Evolutionary conservation across 2,888 invertebrate species (phyloP).

Genomic region (Parnassius apollo): DNA sequence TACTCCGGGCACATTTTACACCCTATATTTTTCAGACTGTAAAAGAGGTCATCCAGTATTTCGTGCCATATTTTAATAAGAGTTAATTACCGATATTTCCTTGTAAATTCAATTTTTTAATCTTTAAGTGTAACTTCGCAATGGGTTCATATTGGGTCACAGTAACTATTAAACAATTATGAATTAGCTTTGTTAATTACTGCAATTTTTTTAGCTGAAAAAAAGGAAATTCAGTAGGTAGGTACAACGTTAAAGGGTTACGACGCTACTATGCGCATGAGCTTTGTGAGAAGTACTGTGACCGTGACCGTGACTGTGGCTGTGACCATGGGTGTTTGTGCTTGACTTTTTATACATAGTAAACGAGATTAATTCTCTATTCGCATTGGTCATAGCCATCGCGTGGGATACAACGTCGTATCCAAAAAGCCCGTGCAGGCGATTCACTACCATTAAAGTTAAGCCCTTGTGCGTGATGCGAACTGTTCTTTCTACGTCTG

Average conservation of each 20-base stretch:
- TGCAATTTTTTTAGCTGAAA: too few species aligned
- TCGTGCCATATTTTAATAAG: too few species aligned
- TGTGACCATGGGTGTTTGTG: conserved; percentile 47
- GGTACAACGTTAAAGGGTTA: conserved; percentile 49
- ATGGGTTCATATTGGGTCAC: not conserved
- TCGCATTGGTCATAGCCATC: conserved; percentile 76
- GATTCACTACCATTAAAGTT: conserved; percentile 70
- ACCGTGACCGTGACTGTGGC: conserved; percentile 45
- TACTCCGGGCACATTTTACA: too few species aligned
- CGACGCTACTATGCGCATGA: conserved; percentile 54
- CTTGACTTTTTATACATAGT: conserved; percentile 73
- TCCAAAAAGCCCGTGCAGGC: conserved; percentile 70
- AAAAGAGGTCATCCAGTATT: too few species aligned
- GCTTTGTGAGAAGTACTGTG: conserved; percentile 43
- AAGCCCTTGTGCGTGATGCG: conserved; percentile 67
- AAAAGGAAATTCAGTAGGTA: too few species aligned
- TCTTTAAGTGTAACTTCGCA: too few species aligned
- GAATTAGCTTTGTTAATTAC: too few species aligned
- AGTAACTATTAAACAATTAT: not conserved
- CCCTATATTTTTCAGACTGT: too few species aligned
- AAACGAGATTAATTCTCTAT: conserved; percentile 73
- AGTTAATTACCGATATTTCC: too few species aligned
- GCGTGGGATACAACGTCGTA: conserved; percentile 76
- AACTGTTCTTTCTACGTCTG: conserved; percentile 62
- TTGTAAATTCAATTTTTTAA: too few species aligned